Evolutionary conservation across 1,140 invertebrate species (phyloP).

Genomic region (Trachymyrmex cornetzi): DNA sequence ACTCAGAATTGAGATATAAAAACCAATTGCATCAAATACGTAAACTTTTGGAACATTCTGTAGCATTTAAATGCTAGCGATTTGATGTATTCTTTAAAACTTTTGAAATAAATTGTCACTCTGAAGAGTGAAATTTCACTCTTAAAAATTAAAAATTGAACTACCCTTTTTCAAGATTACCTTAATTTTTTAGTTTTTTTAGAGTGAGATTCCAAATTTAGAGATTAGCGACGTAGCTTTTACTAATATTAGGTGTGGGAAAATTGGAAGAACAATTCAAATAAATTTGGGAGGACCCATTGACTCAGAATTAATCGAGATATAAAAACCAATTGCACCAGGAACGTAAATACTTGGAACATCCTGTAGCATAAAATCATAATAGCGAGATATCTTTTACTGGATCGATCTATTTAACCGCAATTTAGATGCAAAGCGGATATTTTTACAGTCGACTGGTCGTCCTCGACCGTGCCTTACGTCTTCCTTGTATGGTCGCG

Average conservation of each 20-base stretch:
- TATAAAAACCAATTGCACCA: neutral
- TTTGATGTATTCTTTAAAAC: neutral
- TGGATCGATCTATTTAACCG: slow-evolving; percentile 40
- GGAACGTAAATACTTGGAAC: neutral
- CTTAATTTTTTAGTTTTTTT: too few relatives aligned
- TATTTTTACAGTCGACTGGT: slow-evolving; percentile 31
- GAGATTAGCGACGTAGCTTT: neutral
- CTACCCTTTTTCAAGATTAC: too few relatives aligned
- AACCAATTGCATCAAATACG: neutral
- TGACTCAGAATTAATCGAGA: neutral
- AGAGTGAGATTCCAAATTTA: neutral
- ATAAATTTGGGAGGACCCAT: neutral
- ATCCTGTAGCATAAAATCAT: neutral
- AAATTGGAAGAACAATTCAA: neutral
- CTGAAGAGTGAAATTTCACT: too few relatives aligned
- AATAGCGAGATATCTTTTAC: neutral
- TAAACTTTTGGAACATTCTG: neutral
- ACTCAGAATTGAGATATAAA: neutral
- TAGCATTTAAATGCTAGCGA: neutral
- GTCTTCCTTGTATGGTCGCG: slow-evolving; percentile 70
- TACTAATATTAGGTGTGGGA: too few relatives aligned
- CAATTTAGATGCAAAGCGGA: slow-evolving; percentile 44
- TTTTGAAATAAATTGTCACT: too few relatives aligned
- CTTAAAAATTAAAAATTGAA: too few relatives aligned
- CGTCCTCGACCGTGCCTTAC: slow-evolving; percentile 43